These are phyloP conservation scores for Martes martes DNA, from an alignment of 2,113 vertebrate genomes.

Conservation along the genomic window DNA sequence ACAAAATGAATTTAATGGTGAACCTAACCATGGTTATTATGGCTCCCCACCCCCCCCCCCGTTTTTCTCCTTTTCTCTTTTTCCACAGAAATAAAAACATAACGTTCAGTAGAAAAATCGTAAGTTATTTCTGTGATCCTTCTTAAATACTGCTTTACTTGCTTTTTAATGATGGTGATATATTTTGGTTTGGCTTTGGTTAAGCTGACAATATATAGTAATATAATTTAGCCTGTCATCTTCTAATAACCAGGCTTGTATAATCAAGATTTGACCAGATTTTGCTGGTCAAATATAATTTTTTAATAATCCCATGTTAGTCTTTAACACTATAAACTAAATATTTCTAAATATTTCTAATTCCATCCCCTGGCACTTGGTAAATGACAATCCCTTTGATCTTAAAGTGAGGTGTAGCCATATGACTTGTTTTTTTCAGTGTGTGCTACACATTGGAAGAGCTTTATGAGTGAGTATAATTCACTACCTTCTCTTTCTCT, in stretches of 20 bases:
- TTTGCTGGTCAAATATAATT: background rate
- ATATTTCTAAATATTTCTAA: background rate
- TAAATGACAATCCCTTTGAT: background rate
- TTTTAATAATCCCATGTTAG: background rate
- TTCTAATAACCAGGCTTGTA: background rate
- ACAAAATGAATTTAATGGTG: background rate
- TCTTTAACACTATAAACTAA: background rate
- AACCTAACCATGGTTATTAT: background rate
- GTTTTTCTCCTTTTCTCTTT: background rate
- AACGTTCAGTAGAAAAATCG: background rate
- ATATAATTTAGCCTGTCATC: background rate
- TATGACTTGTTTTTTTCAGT: background rate
- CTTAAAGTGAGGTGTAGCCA: background rate
- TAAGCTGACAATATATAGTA: background rate
- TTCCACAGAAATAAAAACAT: background rate
- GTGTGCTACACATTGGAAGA: background rate
- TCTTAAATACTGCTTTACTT: background rate
- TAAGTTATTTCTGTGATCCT: background rate
- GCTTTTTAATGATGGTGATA: background rate
- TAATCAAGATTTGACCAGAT: background rate
- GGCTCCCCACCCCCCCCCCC: too few relatives aligned
- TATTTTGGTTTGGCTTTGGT: background rate
- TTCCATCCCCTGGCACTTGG: background rate
- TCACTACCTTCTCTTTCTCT: background rate
- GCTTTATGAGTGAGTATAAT: background rate